Percentiles rank a stretch among this genome's conserved stretches.
These are phyloP conservation scores for Spodoptera littoralis DNA, from an alignment of 2,888 invertebrate species.

Conservation along the genomic window DNA sequence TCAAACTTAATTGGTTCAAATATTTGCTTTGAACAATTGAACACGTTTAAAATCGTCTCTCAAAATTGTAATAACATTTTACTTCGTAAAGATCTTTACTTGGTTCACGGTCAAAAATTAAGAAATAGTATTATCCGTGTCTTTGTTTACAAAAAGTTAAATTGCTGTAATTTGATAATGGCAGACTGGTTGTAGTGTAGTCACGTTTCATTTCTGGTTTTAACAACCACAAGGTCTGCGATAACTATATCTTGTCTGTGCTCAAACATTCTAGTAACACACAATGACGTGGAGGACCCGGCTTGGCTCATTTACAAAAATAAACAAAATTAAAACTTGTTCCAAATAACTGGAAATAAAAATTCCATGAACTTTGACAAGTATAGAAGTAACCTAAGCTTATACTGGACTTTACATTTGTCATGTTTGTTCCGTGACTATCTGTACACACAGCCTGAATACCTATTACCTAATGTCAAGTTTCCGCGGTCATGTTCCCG, in stretches of 20 bases:
- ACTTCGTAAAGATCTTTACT: background rate
- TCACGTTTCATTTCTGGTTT: conserved; percentile 37
- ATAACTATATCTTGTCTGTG: conserved; percentile 15
- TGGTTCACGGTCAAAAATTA: conserved; percentile 8
- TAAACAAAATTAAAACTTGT: background rate
- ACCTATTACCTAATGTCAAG: too few relatives aligned
- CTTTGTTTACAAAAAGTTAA: conserved; percentile 30
- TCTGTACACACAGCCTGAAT: too few relatives aligned
- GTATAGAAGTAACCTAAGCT: too few relatives aligned
- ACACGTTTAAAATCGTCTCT: background rate
- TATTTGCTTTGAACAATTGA: conserved; percentile 6
- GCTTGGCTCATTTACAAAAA: conserved; percentile 9
- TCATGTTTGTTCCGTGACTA: too few relatives aligned
- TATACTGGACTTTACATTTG: too few relatives aligned
- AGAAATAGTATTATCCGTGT: conserved; percentile 4
- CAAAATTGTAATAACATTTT: background rate
- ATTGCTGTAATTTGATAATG: conserved; percentile 40
- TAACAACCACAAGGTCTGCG: conserved; percentile 15
- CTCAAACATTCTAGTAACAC: conserved; percentile 8
- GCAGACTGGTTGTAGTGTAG: conserved; percentile 15
- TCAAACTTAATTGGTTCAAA: conserved; percentile 17
- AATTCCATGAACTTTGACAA: too few relatives aligned
- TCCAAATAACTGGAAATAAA: too few relatives aligned
- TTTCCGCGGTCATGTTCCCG: conserved; percentile 7
- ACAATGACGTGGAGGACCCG: background rate